phyloP scores from a whole-genome alignment of 2,113 vertebrate species.

The Bettongia penicillata region DNA sequence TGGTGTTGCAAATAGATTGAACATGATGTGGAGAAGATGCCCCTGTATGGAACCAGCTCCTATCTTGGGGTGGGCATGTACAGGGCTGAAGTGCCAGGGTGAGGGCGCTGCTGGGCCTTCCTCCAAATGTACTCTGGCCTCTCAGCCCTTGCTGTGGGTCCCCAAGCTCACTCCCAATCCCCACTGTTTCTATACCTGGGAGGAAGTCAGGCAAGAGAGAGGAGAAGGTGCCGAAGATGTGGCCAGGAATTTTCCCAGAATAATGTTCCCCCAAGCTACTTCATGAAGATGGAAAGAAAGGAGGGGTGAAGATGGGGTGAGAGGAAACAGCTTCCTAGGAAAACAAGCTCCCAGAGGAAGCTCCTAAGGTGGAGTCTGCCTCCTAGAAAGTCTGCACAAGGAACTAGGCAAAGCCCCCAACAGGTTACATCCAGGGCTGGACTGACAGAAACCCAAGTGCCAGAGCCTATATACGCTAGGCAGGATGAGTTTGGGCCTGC shows the following conservation, averaged over 20 bases:
- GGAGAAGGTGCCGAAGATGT: not conserved
- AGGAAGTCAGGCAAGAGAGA: not conserved
- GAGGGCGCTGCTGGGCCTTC: not conserved
- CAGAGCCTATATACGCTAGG: not conserved
- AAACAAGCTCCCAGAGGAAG: not conserved
- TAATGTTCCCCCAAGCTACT: not conserved
- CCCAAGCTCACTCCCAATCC: not conserved
- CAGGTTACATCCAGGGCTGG: too few species aligned
- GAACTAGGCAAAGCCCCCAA: too few species aligned
- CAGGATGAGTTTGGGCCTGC: not conserved
- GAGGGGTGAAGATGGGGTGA: too few species aligned
- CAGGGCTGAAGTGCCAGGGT: not conserved
- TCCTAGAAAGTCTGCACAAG: too few species aligned
- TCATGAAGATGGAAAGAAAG: not conserved
- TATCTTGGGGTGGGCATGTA: too few species aligned
- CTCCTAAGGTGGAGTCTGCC: not conserved
- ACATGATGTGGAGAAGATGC: not conserved
- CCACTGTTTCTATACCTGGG: not conserved
- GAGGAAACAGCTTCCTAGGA: not conserved
- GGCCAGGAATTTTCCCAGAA: not conserved
- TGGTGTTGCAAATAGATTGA: not conserved
- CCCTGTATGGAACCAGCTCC: not conserved
- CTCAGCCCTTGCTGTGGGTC: not conserved
- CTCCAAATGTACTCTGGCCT: not conserved
- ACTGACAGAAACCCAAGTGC: not conserved